Evolutionary conservation across 2,113 vertebrate species (phyloP).

Genomic region (Platichthys flesus): DNA sequence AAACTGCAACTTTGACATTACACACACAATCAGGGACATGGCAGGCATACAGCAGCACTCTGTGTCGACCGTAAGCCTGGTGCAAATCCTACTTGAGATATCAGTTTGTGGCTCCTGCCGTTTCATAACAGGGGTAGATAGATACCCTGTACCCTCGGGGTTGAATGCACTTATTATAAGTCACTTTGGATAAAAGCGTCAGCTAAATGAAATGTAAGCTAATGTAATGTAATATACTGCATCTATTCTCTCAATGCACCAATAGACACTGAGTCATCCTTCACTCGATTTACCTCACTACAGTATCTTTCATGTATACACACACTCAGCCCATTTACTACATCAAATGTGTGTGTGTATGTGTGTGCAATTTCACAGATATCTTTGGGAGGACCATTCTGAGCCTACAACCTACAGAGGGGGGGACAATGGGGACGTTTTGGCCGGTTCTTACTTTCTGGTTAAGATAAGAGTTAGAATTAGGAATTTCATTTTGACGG

Average conservation of each 20-base stretch:
- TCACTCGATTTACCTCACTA: background rate
- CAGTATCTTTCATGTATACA: conserved; percentile 16
- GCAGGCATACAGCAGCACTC: conserved; percentile 56
- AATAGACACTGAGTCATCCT: conserved; percentile 3
- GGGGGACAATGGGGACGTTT: no score
- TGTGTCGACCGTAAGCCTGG: conserved; percentile 38
- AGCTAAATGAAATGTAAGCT: no score
- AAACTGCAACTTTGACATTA: conserved; percentile 49
- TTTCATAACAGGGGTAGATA: background rate
- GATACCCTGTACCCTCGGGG: no score
- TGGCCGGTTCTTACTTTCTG: no score
- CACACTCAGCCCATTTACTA: conserved; percentile 49
- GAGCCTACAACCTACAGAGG: no score
- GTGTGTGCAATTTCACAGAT: background rate
- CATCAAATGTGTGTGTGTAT: conserved; percentile 22
- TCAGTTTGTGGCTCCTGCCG: background rate
- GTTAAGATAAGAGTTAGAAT: no score
- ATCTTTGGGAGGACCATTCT: no score
- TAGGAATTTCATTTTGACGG: no score
- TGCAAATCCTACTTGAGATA: conserved; percentile 41
- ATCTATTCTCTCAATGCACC: background rate
- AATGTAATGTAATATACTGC: no score
- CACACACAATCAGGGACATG: conserved; percentile 50
- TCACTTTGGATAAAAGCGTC: no score
- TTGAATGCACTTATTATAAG: no score